These are phyloP conservation scores for Zosterops lateralis DNA, from an alignment of 2,113 vertebrate species.

Conservation along the genomic window DNA sequence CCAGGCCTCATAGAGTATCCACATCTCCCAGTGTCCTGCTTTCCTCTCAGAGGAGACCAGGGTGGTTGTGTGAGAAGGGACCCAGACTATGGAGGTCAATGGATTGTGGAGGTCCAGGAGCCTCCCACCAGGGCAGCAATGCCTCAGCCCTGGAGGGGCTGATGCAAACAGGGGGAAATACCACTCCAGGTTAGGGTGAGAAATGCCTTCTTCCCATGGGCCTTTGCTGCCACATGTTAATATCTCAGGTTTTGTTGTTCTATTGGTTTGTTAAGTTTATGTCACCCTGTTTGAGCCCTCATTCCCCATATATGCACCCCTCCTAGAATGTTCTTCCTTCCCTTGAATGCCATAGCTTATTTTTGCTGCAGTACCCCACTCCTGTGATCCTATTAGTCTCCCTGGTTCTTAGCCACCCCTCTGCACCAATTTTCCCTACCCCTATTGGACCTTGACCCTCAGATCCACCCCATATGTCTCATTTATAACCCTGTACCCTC, in stretches of 20 bases:
- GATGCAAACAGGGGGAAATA: not conserved
- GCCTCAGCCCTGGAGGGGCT: not conserved
- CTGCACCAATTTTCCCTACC: not conserved
- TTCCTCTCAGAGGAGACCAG: not conserved
- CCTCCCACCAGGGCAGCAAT: not conserved
- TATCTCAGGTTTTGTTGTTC: not conserved
- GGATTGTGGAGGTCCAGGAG: not conserved
- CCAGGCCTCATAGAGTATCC: not conserved
- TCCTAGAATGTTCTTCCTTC: not conserved
- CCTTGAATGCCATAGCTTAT: not conserved
- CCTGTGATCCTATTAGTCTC: not conserved
- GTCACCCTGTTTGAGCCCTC: not conserved
- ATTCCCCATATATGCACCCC: not conserved
- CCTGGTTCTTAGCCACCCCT: not conserved
- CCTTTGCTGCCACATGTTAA: not conserved
- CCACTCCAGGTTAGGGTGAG: not conserved
- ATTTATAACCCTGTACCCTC: not conserved
- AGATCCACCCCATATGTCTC: not conserved
- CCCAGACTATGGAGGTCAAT: fast-evolving
- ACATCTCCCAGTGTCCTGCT: not conserved
- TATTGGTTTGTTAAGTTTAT: not conserved
- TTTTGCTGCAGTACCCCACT: not conserved
- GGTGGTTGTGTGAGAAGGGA: not conserved
- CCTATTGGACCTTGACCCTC: not conserved
- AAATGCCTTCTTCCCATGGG: not conserved